phyloP scores from a whole-genome alignment of 2,888 invertebrate genomes.

The Leucoma salicis region DNA sequence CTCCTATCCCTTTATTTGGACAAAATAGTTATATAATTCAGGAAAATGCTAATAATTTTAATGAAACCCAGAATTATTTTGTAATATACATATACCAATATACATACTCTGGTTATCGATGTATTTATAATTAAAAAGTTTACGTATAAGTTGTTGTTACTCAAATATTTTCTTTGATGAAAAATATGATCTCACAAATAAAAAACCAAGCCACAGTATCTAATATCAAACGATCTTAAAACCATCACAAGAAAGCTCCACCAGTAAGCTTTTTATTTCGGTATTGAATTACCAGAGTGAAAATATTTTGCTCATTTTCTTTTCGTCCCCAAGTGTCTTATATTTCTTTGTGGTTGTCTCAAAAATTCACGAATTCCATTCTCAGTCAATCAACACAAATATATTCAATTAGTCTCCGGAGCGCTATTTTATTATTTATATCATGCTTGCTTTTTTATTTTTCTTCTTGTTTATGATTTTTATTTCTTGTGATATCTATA shows the following conservation, averaged over 20 bases:
- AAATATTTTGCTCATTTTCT: constrained; percentile 2
- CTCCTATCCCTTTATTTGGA: no score
- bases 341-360: constrained; percentile 5
- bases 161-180: constrained; percentile 3
- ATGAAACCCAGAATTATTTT: no score
- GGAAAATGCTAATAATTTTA: no score
- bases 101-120: no score
- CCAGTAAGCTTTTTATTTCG: constrained; percentile 3
- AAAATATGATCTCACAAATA: neutral
- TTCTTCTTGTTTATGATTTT: neutral
- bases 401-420: constrained; percentile 4
- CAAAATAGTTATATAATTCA: no score
- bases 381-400: constrained; percentile 8
- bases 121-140: no score
- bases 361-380: constrained; percentile 3
- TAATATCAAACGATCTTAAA: neutral
- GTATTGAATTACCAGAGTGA: constrained; percentile 4
- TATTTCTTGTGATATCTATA: no score
- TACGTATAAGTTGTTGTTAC: no score
- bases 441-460: neutral
- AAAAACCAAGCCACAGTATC: neutral
- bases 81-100: no score
- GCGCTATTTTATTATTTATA: neutral
- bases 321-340: neutral
- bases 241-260: neutral